phyloP scores from a whole-genome alignment of 2,888 invertebrate genomes.

The Patella ulyssiponensis region DNA sequence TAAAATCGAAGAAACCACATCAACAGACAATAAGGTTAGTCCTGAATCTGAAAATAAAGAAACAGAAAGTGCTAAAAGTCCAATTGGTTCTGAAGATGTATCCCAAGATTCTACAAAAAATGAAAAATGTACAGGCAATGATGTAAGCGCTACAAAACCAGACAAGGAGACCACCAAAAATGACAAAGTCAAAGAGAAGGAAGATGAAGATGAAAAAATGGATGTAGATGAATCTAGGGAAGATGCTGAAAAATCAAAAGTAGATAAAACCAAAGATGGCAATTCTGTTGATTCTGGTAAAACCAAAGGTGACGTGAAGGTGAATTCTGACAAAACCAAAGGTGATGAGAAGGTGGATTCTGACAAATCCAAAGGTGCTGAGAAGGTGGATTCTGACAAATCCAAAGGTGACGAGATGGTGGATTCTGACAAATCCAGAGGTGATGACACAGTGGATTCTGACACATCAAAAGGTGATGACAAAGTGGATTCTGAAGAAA shows the following conservation, averaged over 20 bases:
- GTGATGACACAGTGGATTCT: not conserved
- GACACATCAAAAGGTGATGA: not conserved
- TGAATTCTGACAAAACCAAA: conserved; percentile 4
- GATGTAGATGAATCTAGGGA: conserved; percentile 15
- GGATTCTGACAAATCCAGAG: conserved; percentile 7
- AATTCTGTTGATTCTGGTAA: no score
- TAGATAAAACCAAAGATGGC: no score
- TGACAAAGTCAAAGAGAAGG: conserved; percentile 9
- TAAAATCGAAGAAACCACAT: conserved; percentile 2
- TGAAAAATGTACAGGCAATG: not conserved
- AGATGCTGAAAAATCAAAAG: not conserved
- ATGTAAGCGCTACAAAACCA: conserved; percentile 10
- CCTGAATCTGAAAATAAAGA: no score
- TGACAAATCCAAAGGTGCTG: not conserved
- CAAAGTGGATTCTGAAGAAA: not conserved
- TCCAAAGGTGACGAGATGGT: conserved; percentile 1
- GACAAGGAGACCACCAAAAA: conserved; percentile 11
- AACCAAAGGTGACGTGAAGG: conserved; percentile 1
- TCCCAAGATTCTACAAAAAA: conserved; percentile 4
- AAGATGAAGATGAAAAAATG: conserved; percentile 13
- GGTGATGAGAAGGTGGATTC: conserved; percentile 1
- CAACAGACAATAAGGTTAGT: not conserved
- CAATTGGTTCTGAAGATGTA: not conserved
- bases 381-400: not conserved
- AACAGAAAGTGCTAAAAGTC: no score